Conservation (phyloP, 2,113 vertebrate species). For the Chaetodon auriga region DNA sequence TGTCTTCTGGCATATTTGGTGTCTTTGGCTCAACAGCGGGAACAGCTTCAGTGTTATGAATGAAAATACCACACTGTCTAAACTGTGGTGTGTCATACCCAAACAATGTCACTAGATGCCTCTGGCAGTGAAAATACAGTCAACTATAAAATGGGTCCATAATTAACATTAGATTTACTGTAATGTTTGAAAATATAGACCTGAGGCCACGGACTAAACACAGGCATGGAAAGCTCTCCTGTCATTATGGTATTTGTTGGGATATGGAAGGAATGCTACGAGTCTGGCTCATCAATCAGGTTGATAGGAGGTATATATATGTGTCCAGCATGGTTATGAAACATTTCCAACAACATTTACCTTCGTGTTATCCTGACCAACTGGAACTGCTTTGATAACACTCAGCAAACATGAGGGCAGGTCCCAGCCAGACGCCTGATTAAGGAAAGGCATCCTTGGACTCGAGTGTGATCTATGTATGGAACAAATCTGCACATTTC, state of each 20-base stretch:
- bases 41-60: constrained; percentile 72
- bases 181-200: constrained; percentile 67
- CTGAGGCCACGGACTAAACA: constrained; percentile 72
- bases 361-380: constrained; percentile 27
- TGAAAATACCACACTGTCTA: constrained; percentile 72
- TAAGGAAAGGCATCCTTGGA: constrained; percentile 62
- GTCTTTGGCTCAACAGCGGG: constrained; percentile 50
- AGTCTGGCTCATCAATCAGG: constrained; percentile 61
- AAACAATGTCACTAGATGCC: constrained; percentile 70
- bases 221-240: constrained; percentile 76
- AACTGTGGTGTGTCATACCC: constrained; percentile 63
- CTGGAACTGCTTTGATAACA: constrained; percentile 22
- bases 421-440: constrained; percentile 30
- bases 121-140: constrained; percentile 60
- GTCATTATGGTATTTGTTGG: constrained; percentile 60
- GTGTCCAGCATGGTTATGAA: constrained; percentile 46
- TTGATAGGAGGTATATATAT: constrained; percentile 48
- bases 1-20: constrained; percentile 18
- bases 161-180: constrained; percentile 74
- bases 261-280: constrained; percentile 74
- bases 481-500: constrained; percentile 65
- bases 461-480: constrained; percentile 53
- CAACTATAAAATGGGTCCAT: constrained; percentile 62
- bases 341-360: constrained; percentile 47
- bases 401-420: constrained; percentile 13